These are phyloP conservation scores for Himantopus leucocephalus DNA, from an alignment of 2,113 vertebrate genomes.

Conservation along the genomic window DNA sequence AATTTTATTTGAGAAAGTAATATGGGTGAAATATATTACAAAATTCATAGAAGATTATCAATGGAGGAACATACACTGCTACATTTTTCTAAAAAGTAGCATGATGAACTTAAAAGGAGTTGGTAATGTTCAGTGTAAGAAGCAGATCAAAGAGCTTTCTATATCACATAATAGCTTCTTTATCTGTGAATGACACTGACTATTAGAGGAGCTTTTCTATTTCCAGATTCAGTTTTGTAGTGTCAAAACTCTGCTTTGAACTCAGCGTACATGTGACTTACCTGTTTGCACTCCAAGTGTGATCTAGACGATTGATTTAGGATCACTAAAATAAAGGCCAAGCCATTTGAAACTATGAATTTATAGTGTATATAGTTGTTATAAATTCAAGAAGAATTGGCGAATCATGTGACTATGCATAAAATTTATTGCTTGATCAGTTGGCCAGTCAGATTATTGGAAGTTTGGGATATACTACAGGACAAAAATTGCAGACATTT, in stretches of 20 bases:
- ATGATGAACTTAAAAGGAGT: not conserved
- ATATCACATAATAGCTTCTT: not conserved
- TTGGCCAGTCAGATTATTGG: not conserved
- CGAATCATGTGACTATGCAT: not conserved
- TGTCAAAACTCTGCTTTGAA: slow-evolving; percentile 61
- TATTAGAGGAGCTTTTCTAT: slow-evolving; percentile 42
- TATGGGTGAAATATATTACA: not conserved
- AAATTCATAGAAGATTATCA: not conserved
- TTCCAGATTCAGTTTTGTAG: slow-evolving; percentile 36
- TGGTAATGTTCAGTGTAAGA: slow-evolving; percentile 11
- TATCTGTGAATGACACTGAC: slow-evolving; percentile 31
- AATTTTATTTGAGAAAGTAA: not conserved
- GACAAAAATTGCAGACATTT: not conserved
- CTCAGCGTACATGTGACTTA: not conserved
- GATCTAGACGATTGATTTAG: not conserved
- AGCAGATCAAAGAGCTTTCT: slow-evolving; percentile 53
- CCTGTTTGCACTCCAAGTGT: not conserved
- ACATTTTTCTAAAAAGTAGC: not conserved
- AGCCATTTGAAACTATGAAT: not conserved
- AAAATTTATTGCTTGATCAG: not conserved
- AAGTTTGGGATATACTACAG: not conserved
- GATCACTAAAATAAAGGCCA: not conserved
- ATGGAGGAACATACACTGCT: not conserved
- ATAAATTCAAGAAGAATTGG: not conserved
- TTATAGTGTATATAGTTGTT: not conserved